phyloP scores from a whole-genome alignment of 2,113 vertebrate species.

The Platichthys stellatus region DNA sequence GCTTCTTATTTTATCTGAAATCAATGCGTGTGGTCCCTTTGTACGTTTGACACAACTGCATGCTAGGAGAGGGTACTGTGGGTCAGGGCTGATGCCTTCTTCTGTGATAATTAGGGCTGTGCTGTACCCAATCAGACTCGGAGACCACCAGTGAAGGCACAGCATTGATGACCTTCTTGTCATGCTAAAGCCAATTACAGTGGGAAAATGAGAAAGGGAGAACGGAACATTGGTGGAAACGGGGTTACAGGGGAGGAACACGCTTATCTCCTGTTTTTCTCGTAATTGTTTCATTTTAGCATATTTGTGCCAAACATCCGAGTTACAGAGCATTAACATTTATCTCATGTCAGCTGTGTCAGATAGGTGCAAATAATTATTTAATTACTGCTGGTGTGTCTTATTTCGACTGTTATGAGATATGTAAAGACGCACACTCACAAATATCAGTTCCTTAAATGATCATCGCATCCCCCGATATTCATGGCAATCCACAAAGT shows the following conservation, averaged over 20 bases:
- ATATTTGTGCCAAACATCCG: slow-evolving; percentile 6
- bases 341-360: not conserved
- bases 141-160: slow-evolving; percentile 52
- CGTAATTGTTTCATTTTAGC: slow-evolving; percentile 43
- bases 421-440: no score
- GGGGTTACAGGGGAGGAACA: slow-evolving; percentile 23
- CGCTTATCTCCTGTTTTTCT: slow-evolving; percentile 14
- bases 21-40: slow-evolving; percentile 35
- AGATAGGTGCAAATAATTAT: not conserved
- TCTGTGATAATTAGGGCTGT: slow-evolving; percentile 76
- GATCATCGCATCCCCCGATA: no score
- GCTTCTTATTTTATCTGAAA: slow-evolving; percentile 58
- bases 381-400: no score
- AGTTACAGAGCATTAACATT: slow-evolving; percentile 18
- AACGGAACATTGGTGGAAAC: slow-evolving; percentile 22
- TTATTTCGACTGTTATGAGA: no score
- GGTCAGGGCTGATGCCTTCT: slow-evolving; percentile 51
- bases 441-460: no score
- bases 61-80: slow-evolving; percentile 37
- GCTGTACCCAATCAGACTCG: slow-evolving; percentile 48
- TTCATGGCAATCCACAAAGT: no score
- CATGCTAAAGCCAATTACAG: slow-evolving; percentile 72
- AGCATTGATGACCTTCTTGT: slow-evolving; percentile 76
- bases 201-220: slow-evolving; percentile 38
- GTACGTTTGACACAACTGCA: slow-evolving; percentile 15